phyloP scores from a whole-genome alignment of 2,888 invertebrate genomes.

The Orthonevra nobilis region DNA sequence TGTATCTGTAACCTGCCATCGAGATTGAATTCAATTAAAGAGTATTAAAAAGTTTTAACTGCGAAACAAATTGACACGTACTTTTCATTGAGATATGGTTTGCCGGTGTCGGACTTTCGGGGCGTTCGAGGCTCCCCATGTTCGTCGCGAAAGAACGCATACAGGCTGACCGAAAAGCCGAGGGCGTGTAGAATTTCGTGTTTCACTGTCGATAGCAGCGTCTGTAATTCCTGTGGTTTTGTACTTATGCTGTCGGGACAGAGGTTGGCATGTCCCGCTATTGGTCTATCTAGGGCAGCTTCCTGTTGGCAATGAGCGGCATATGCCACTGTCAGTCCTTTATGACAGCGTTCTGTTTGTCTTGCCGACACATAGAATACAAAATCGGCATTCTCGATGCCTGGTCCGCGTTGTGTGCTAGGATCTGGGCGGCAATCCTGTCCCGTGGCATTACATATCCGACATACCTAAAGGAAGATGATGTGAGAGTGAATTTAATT shows the following conservation, averaged over 20 bases:
- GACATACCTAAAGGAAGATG: constrained; percentile 88
- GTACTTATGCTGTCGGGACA: constrained; percentile 97
- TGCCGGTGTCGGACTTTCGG: constrained; percentile 90
- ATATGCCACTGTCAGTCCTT: constrained; percentile 96
- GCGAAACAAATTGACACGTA: constrained; percentile 79
- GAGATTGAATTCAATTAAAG: constrained; percentile 24
- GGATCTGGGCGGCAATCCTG: constrained; percentile 86
- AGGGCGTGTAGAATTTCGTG: constrained; percentile 99
- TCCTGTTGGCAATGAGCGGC: constrained; percentile 99
- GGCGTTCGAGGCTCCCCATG: constrained; percentile 93
- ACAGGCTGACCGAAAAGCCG: constrained; percentile 97
- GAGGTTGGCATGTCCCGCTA: constrained; percentile 99
- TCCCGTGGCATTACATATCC: constrained; percentile 92
- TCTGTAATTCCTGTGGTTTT: constrained; percentile 93
- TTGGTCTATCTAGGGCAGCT: constrained; percentile 95
- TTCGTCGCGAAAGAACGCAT: constrained; percentile 94
- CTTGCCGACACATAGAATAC: constrained; percentile 97
- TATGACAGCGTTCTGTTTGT: constrained; percentile 94
- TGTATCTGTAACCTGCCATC: constrained; percentile 89
- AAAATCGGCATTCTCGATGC: constrained; percentile 93
- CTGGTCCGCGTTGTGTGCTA: constrained; percentile 83
- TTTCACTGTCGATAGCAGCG: constrained; percentile 96
- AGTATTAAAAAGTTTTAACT: constrained; percentile 9
- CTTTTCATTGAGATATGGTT: constrained; percentile 93
- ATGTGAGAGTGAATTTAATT: not conserved